A percentile compares a stretch with the other conserved stretches of the same genome.
Conservation (phyloP, 1,140 invertebrate genomes). For the Diorhabda elongata region DNA sequence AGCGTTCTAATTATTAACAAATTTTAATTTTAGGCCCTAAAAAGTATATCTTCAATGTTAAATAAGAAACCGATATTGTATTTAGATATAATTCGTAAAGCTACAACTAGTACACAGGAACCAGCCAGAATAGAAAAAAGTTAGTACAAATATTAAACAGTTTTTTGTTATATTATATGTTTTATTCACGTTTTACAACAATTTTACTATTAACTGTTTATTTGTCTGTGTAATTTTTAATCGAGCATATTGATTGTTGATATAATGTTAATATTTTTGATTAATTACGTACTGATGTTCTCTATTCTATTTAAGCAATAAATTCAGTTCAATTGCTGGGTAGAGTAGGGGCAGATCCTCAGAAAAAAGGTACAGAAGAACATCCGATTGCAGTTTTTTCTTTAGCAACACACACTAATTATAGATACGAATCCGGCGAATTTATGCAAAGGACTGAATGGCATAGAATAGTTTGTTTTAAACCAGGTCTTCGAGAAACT, state of each 20-base stretch:
- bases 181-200: background rate
- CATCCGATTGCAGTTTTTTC: slow-evolving; percentile 88
- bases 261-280: background rate
- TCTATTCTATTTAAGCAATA: slow-evolving; percentile 61
- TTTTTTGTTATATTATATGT: background rate
- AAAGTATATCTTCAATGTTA: slow-evolving; percentile 1
- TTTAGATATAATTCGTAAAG: slow-evolving; percentile 9
- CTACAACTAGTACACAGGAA: slow-evolving; percentile 26
- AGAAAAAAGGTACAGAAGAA: slow-evolving; percentile 72
- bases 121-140: slow-evolving; percentile 35
- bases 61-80: background rate
- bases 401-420: slow-evolving; percentile 83
- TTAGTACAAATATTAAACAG: slow-evolving; percentile 5
- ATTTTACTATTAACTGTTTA: background rate
- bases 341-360: slow-evolving; percentile 79
- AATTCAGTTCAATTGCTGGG: slow-evolving; percentile 85
- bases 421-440: slow-evolving; percentile 72
- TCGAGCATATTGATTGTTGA: background rate
- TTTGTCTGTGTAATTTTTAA: background rate
- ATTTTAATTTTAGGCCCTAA: background rate
- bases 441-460: slow-evolving; percentile 82
- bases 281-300: background rate
- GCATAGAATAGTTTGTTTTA: slow-evolving; percentile 87
- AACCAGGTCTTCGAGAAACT: slow-evolving; percentile 71
- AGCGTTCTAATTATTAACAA: too few species aligned